phyloP scores from a whole-genome alignment of 2,888 invertebrate species.

The Eutolmus rufibarbis region DNA sequence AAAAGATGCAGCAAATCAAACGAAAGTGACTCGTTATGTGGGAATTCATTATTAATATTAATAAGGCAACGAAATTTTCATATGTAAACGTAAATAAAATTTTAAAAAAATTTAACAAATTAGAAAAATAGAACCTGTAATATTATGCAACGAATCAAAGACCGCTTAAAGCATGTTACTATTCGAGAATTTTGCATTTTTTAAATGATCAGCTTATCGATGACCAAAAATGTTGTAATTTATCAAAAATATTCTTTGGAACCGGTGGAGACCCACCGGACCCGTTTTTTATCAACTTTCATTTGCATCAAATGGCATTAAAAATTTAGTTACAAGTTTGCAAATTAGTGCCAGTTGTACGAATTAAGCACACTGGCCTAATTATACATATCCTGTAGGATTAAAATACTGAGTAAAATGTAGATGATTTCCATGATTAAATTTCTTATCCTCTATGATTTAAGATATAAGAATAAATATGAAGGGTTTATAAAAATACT shows the following conservation, averaged over 20 bases:
- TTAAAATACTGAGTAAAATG: neutral
- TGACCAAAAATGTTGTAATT: neutral
- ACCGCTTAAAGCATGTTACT: neutral
- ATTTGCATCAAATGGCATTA: neutral
- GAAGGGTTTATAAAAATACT: too few relatives aligned
- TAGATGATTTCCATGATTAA: neutral
- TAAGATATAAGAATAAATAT: too few relatives aligned
- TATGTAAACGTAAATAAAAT: neutral
- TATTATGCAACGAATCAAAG: neutral
- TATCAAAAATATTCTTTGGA: neutral
- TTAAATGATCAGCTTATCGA: neutral
- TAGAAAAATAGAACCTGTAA: neutral
- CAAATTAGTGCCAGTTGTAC: neutral
- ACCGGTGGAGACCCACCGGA: neutral
- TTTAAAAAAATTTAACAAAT: neutral
- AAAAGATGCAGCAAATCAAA: neutral
- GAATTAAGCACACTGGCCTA: neutral
- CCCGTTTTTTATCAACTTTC: neutral
- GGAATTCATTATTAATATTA: neutral
- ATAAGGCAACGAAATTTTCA: neutral
- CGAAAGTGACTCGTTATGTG: neutral
- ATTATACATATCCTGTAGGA: neutral
- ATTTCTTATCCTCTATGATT: neutral
- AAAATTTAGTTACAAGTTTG: neutral
- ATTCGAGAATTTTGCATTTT: neutral